These are phyloP conservation scores for Terebella lapidaria DNA, from an alignment of 2,888 invertebrate genomes.

Conservation along the genomic window DNA sequence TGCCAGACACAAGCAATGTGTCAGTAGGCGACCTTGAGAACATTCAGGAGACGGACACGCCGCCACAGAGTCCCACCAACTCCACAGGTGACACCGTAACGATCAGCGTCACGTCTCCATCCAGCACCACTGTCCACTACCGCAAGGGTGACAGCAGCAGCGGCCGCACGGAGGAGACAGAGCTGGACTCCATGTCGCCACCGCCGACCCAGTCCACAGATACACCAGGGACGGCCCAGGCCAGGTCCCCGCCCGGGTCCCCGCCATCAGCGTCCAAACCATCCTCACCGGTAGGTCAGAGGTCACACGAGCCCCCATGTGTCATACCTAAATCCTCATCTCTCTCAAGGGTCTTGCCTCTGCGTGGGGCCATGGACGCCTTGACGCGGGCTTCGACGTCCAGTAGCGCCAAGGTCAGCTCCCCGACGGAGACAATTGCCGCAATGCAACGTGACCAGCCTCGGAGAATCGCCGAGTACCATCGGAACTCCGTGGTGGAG, in stretches of 20 bases:
- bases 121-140: slow-evolving; percentile 13
- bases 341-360: not conserved
- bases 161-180: slow-evolving; percentile 18
- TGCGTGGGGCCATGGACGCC: not conserved
- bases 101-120: slow-evolving; percentile 12
- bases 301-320: not conserved
- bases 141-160: slow-evolving; percentile 7
- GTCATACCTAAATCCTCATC: not conserved
- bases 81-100: slow-evolving; percentile 15
- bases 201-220: slow-evolving; percentile 12
- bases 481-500: slow-evolving; percentile 12
- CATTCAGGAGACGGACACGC: slow-evolving; percentile 53
- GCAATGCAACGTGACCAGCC: slow-evolving; percentile 18
- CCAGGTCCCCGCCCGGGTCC: not conserved
- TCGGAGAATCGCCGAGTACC: slow-evolving; percentile 24
- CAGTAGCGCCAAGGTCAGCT: not conserved
- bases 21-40: slow-evolving; percentile 53
- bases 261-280: slow-evolving; percentile 10
- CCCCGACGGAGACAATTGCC: slow-evolving; percentile 12
- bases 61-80: slow-evolving; percentile 46
- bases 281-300: slow-evolving; percentile 4
- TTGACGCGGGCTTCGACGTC: not conserved
- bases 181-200: slow-evolving; percentile 18
- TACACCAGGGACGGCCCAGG: not conserved
- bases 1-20: slow-evolving; percentile 52